phyloP scores from a whole-genome alignment of 2,888 invertebrate species.

The Phyto melanocephala region DNA sequence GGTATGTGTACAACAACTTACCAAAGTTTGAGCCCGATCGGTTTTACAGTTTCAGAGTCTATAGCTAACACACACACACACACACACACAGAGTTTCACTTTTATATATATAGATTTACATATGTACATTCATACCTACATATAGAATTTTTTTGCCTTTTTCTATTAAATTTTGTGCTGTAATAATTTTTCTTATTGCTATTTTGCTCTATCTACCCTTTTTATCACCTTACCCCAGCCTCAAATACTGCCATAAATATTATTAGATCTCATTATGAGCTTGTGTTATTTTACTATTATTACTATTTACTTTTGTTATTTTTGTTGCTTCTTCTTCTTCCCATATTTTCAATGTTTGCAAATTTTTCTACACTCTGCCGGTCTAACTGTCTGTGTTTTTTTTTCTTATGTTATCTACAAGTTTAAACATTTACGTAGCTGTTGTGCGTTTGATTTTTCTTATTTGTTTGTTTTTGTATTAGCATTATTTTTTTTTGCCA shows the following conservation, averaged over 20 bases:
- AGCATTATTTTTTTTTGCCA: slow-evolving; percentile 38
- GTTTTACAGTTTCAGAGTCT: too few species aligned
- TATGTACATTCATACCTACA: too few species aligned
- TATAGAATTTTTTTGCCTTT: too few species aligned
- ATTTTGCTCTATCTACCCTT: neutral
- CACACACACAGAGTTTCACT: too few species aligned
- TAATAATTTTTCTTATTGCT: slow-evolving; percentile 28
- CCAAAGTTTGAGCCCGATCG: too few species aligned
- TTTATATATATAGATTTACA: too few species aligned
- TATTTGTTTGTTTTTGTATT: slow-evolving; percentile 54
- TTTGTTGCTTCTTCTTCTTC: neutral
- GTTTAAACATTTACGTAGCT: slow-evolving; percentile 58
- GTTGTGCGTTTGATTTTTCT: slow-evolving; percentile 49
- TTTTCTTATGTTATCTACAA: slow-evolving; percentile 45
- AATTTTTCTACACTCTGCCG: slow-evolving; percentile 13
- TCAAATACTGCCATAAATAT: neutral
- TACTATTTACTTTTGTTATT: neutral
- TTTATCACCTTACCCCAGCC: slow-evolving; percentile 2
- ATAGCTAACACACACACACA: too few species aligned
- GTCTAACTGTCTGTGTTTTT: neutral
- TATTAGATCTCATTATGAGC: slow-evolving; percentile 21
- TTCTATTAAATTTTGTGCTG: slow-evolving; percentile 28
- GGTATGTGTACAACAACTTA: too few species aligned
- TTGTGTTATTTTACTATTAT: slow-evolving; percentile 23
- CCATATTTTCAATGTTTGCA: slow-evolving; percentile 37